Evolutionary conservation across 1,140 invertebrate species (phyloP), one percentile per base, ranked within the genome.

Genomic region (Tetranychus cinnabarinus): DNA sequence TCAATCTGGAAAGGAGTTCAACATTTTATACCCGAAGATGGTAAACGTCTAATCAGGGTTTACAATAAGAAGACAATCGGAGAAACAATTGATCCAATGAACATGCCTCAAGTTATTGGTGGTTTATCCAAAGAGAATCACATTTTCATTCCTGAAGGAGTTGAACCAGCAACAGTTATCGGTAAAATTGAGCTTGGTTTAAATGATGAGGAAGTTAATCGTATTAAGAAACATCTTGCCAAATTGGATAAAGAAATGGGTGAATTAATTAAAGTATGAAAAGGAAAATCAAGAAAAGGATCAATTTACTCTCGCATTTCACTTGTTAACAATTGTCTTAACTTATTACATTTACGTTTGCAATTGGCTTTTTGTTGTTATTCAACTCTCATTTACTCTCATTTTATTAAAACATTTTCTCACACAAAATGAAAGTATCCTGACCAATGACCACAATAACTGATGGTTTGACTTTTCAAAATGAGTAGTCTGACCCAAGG

Each of bases 1-100:
- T 13, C 47, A 33, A 39, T 54, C 33, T 55, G 50, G 48, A 63
- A 60, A 60, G 34, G 37, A 4, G 48, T 39, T 15, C 15, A 33
- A 46, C 35, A n/a, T 15, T 45, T 52, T n/a, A 34, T 61, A 8
- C 52, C 60, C 7, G 60, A 61, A 56, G 60, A 61, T 33, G 52
- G 34, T 45, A 35, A 46, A 47, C 50, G 45, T 33, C 7, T 56
- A 7, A 37, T 61, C 15, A 33, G 34, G 35, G 31, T 61, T 36
- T 31, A 34, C 8, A 61, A 56, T 45, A 56, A 56, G 36, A 42
- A 56, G 13, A 55, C 55, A n/a, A 61, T 61, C 3, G 33, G 31
- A 23, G 45, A 45, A 39, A 31, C 39, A 39, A 61, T 61, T 45
- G 37, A 55, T 7, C 35, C 36, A 31, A 35, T 58, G 3, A 55